Evolutionary conservation across 2,888 invertebrate species (phyloP), one percentile per base, ranked within the genome.

Genomic region (Nomada goodeniana): DNA sequence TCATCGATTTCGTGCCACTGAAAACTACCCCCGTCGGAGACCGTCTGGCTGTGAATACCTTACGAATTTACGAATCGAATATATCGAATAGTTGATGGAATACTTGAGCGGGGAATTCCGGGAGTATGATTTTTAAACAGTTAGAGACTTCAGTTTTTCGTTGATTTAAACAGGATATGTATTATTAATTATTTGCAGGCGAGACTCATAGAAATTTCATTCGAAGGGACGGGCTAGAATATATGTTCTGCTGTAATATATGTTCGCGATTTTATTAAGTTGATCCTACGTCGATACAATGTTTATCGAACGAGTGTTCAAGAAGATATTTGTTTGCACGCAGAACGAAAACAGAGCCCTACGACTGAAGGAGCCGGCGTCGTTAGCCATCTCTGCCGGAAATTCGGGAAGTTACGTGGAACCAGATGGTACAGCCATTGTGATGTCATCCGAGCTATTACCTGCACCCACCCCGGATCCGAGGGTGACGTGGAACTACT

Each of bases 261-360:
- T 50, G n/a, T 18, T 59, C 2, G 29, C 18, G 5, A 59, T 15
- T 29, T 59, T 59, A 7, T 59, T 26, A 13, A 29, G 18, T 26
- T n/a, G 47, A 59, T 70, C 7, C 60, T 29, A 36, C 29, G 18
- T 29, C 47, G 29, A 20, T n/a, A 15, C 36, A 7, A 11, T 53
- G 42, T 61, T 26, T 61, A 53, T 53, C 18, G 42, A 36, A 26
- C 29, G 77, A 42, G 20, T 18, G 4, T 59, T 72, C 59, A 80
- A 61, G n/a, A 52, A 57, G 53, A 67, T 55, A 52, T 67, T 42
- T 44, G 68, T 83, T 73, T 82, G 87, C 84, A 95, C 95, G 75
- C 95, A 97, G 97, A 96, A 96, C 94, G 98, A 98, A 95, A 98
- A 98, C 94, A 96, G 97, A 94, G 98, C 98, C 0, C 94, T 98